Evolutionary conservation across 2,797 vertebrate species (phyloP).

Genomic region (Melanotaenia maccullochi): DNA sequence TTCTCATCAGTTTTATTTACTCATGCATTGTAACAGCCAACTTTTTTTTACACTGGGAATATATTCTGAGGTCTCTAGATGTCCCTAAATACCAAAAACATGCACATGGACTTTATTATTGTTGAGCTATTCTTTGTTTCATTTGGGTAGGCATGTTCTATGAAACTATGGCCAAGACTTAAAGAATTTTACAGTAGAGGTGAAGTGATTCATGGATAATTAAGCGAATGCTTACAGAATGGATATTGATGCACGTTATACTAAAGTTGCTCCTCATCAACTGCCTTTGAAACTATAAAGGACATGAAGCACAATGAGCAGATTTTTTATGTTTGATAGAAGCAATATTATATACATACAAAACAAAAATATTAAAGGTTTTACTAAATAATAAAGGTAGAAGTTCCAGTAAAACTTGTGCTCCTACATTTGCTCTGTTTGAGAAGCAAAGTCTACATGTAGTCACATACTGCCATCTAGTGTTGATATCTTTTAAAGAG

Average conservation of each 20-base stretch:
- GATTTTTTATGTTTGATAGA: background rate
- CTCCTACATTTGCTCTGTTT: no score
- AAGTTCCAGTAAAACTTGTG: background rate
- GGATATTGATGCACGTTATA: background rate
- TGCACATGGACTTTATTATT: no score
- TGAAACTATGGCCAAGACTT: no score
- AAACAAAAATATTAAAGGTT: no score
- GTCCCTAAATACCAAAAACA: no score
- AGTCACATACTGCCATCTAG: constrained; percentile 10
- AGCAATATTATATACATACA: background rate
- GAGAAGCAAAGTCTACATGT: background rate
- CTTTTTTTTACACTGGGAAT: no score
- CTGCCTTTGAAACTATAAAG: background rate
- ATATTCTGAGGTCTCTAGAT: no score
- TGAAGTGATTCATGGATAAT: background rate
- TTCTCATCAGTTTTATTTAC: background rate
- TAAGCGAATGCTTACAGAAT: background rate
- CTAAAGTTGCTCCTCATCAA: background rate
- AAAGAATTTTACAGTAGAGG: no score
- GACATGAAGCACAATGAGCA: background rate
- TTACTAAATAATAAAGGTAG: background rate
- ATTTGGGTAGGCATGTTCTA: no score
- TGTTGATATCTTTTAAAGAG: background rate
- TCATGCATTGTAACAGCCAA: background rate
- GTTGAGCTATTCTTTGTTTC: no score